These are phyloP conservation scores for Leucozona laternaria DNA, from an alignment of 2,888 invertebrate genomes.

Conservation along the genomic window DNA sequence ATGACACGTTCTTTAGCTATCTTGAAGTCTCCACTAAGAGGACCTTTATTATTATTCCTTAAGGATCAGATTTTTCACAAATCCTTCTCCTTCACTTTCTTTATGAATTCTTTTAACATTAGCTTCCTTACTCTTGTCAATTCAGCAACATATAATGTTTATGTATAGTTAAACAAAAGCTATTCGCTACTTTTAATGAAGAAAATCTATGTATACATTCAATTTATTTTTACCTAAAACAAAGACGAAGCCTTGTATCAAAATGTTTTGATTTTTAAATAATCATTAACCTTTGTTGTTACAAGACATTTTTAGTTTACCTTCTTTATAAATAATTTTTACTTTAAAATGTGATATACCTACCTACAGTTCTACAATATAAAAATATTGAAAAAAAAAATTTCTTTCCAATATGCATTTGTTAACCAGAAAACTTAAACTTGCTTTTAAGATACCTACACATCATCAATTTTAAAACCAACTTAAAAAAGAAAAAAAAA, in stretches of 20 bases:
- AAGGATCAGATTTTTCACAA: no score
- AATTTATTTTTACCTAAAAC: not conserved
- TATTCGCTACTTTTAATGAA: not conserved
- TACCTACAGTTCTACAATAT: conserved; percentile 30
- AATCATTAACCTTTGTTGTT: not conserved
- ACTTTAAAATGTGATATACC: conserved; percentile 49
- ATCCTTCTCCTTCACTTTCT: no score
- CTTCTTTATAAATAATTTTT: not conserved
- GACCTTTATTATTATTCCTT: no score
- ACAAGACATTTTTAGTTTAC: not conserved
- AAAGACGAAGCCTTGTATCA: not conserved
- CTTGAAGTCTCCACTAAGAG: no score
- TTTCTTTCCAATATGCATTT: conserved; percentile 23
- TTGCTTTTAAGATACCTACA: conserved; percentile 22
- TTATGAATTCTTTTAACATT: no score
- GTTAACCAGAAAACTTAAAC: conserved; percentile 25
- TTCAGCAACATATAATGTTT: not conserved
- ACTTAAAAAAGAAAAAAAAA: not conserved
- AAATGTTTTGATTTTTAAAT: not conserved
- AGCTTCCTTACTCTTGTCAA: not conserved
- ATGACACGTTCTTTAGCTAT: no score
- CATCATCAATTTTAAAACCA: conserved; percentile 23
- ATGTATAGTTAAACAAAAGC: no score
- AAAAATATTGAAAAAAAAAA: conserved; percentile 24
- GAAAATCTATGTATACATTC: not conserved